Evolutionary conservation across 1,140 invertebrate genomes (phyloP).

Genomic region (Drosophila nikananu): DNA sequence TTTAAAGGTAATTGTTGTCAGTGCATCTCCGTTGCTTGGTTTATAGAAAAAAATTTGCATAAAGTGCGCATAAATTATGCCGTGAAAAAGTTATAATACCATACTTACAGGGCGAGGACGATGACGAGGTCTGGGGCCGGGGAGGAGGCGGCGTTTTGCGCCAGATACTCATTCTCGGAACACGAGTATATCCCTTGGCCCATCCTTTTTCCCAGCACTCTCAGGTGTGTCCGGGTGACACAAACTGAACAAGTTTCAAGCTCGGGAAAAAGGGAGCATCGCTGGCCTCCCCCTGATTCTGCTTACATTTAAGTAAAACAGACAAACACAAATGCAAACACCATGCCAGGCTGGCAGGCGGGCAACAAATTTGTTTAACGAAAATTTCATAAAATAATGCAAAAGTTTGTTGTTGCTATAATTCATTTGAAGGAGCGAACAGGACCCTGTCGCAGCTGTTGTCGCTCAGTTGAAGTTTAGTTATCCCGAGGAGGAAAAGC

Average conservation of each 20-base stretch:
- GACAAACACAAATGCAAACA: constrained; percentile 36
- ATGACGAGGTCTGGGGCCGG: constrained; percentile 27
- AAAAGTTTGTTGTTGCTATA: constrained; percentile 62
- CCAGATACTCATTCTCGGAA: constrained; percentile 30
- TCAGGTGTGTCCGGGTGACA: constrained; percentile 63
- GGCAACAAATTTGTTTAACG: constrained; percentile 62
- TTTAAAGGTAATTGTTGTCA: not conserved
- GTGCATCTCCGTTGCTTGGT: constrained; percentile 23
- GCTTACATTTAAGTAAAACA: constrained; percentile 55
- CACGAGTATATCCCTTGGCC: constrained; percentile 30
- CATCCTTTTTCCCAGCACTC: constrained; percentile 46
- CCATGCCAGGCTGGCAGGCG: constrained; percentile 33
- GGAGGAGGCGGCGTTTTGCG: constrained; percentile 15
- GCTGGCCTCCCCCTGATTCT: constrained; percentile 9
- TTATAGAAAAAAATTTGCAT: constrained; percentile 66
- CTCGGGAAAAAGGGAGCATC: constrained; percentile 9
- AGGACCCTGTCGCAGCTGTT: constrained; percentile 51
- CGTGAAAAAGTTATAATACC: constrained; percentile 67
- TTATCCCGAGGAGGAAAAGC: constrained; percentile 11
- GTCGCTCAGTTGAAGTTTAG: constrained; percentile 45
- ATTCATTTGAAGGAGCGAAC: constrained; percentile 56
- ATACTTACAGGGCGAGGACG: constrained; percentile 56
- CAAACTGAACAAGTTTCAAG: constrained; percentile 57
- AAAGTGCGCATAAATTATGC: constrained; percentile 68
- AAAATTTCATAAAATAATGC: constrained; percentile 67